phyloP scores from a whole-genome alignment of 2,113 vertebrate species.

The Apistogramma diplotaenia region DNA sequence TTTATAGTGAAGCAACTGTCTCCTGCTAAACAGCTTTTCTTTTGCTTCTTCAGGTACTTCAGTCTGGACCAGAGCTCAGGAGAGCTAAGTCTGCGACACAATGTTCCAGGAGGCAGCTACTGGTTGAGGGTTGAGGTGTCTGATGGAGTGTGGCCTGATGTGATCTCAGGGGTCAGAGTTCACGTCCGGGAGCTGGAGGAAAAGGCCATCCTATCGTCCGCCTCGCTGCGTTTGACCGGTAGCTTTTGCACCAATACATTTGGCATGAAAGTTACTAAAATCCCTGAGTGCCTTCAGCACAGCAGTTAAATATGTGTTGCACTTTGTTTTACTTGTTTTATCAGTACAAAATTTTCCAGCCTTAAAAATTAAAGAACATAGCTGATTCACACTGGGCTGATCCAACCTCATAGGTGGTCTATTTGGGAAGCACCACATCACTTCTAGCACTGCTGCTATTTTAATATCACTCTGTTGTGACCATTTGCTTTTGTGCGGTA shows the following conservation, averaged over 20 bases:
- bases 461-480: neutral
- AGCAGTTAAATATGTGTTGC: neutral
- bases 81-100: conserved; percentile 76
- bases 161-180: conserved; percentile 80
- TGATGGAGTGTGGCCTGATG: conserved; percentile 87
- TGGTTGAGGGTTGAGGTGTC: conserved; percentile 83
- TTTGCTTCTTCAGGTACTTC: conserved; percentile 77
- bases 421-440: neutral
- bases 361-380: neutral
- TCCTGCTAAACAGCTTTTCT: conserved; percentile 9
- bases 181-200: conserved; percentile 82
- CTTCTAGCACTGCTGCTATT: neutral
- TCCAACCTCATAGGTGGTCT: neutral
- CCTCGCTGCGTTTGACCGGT: conserved; percentile 83
- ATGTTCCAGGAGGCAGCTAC: conserved; percentile 79
- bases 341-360: neutral
- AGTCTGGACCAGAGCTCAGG: conserved; percentile 85
- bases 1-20: neutral
- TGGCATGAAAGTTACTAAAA: neutral
- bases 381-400: neutral
- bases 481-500: neutral
- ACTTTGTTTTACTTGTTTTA: neutral
- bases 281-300: neutral
- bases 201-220: conserved; percentile 82
- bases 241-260: conserved; percentile 5